Base-by-base conservation (phyloP, 1,140 invertebrate species). In the Olivierus martensii region DNA sequence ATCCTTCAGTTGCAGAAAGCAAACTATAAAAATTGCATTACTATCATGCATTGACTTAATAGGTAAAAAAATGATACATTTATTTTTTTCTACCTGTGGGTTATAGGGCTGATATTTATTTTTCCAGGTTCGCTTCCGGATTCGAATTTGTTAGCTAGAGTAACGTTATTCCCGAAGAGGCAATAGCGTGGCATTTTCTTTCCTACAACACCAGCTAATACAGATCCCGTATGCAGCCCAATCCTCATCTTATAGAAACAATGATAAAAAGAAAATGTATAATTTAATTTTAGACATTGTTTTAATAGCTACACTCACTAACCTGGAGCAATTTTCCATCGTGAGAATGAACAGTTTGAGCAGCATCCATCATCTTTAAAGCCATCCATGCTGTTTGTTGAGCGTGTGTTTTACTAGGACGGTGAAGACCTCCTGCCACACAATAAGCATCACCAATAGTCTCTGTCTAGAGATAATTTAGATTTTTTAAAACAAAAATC, bases 321-420 rank as follows among this genome's bases (percentile, higher is more conserved):
- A 90, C 87, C 77, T 81, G 80, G 60, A 94, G 92, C 44, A 86
- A 83, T 68, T 89, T 80, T 12, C 88, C 88, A 65, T 91, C 83
- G 62, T 91, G 90, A 10, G 90, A 89, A 48, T 81, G 78, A 65
- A 93, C 87, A 59, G 80, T 77, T 6, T 79, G 77, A 65, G 89
- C 91, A 0, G 83, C 85, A 62, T 87, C 78, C 53, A 93, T 87
- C 90, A 96, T 96, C 65, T 79, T 79, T 46, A 87, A 62, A 7
- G 83, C 86, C 90, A 96, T 94, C 88, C 88, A 94, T 18, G 88
- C 86, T 35, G 92, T 91, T 72, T 91, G 88, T 52, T 89, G 85
- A 9, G 90, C 89, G 68, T 95, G 90, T 44, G 83, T 88, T 15
- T 72, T 71, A 37, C 82, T 88, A 48, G 81, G 70, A 60, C 83